These are phyloP conservation scores for Leucoraja erinaceus DNA, from an alignment of 2,113 vertebrate species.

Conservation along the genomic window DNA sequence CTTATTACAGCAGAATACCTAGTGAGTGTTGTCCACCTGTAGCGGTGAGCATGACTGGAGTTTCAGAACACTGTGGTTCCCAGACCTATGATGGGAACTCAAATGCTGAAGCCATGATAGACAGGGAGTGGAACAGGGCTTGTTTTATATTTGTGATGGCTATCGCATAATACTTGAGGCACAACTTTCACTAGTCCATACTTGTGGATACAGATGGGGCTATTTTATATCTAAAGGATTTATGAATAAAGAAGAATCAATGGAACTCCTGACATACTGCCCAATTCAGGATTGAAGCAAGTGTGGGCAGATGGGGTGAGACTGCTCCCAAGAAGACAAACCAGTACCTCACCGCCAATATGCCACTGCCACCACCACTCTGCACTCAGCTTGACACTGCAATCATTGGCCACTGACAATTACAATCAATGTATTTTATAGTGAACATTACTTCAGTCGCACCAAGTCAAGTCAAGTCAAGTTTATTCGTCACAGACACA, in stretches of 20 bases:
- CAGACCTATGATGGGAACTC: neutral
- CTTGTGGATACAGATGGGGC: neutral
- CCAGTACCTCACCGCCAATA: too few relatives aligned
- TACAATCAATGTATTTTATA: neutral
- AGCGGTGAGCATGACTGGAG: neutral
- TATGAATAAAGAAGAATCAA: too few relatives aligned
- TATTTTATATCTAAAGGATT: too few relatives aligned
- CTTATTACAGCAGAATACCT: neutral
- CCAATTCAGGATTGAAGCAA: neutral
- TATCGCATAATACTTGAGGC: neutral
- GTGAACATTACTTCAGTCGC: neutral
- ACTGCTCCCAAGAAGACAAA: too few relatives aligned
- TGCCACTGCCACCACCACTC: too few relatives aligned
- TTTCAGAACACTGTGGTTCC: neutral
- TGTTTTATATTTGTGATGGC: neutral
- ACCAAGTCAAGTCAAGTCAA: too few relatives aligned
- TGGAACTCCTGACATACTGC: too few relatives aligned
- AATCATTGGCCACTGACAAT: neutral
- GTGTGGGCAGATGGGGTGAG: neutral
- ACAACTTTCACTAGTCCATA: neutral
- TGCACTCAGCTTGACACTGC: too few relatives aligned
- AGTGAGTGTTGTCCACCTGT: neutral
- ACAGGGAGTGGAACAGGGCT: neutral
- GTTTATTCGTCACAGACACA: too few relatives aligned
- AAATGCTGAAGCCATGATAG: neutral